phyloP scores from a whole-genome alignment of 2,888 invertebrate species.

The Patella caerulea region DNA sequence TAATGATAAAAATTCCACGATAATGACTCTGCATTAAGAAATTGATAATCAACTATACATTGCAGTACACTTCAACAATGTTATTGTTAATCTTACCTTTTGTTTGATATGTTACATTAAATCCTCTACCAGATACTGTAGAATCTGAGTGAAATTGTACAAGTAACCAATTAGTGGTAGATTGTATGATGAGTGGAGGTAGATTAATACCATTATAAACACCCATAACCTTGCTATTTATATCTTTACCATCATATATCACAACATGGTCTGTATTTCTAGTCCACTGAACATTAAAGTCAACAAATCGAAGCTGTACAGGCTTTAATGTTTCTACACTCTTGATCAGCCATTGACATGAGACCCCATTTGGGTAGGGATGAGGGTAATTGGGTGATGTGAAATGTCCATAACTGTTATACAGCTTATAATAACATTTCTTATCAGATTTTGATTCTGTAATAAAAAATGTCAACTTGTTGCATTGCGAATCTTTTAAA shows the following conservation, averaged over 20 bases:
- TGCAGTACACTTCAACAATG: too few species aligned
- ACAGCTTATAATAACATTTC: conserved; percentile 36
- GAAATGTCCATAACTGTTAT: conserved; percentile 42
- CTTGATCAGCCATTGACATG: conserved; percentile 54
- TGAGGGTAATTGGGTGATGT: conserved; percentile 46
- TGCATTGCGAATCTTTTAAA: too few species aligned
- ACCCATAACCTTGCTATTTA: conserved; percentile 38
- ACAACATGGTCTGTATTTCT: conserved; percentile 44
- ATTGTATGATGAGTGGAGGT: conserved; percentile 45
- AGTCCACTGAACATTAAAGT: conserved; percentile 39
- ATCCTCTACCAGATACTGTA: conserved; percentile 39
- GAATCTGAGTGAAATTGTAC: conserved; percentile 45
- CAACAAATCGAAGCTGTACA: conserved; percentile 46
- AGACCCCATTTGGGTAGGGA: conserved; percentile 40
- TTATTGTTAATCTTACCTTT: conserved; percentile 44
- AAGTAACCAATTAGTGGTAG: conserved; percentile 45
- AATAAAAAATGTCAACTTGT: too few species aligned
- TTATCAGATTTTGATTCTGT: background rate
- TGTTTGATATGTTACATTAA: conserved; percentile 56
- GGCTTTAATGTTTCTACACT: conserved; percentile 22
- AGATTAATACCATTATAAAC: conserved; percentile 40
- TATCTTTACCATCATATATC: conserved; percentile 51
- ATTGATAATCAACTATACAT: too few species aligned
- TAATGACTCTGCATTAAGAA: too few species aligned
- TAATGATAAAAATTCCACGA: too few species aligned